Evolutionary conservation across 2,888 invertebrate genomes (phyloP).

Genomic region (Pristionchus mayeri): DNA sequence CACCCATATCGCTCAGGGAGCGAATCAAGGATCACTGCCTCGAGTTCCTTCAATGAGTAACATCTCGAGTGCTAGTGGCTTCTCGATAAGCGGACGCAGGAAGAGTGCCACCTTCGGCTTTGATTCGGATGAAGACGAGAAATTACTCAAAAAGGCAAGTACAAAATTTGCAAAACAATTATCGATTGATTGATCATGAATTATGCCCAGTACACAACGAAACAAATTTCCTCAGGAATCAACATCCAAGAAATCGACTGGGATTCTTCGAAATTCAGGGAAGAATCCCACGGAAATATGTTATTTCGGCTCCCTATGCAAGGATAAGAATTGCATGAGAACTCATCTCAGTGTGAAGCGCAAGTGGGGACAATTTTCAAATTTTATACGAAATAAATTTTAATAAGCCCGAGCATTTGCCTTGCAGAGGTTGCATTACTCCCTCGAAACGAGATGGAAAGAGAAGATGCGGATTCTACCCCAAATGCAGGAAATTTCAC

Average conservation of each 20-base stretch:
- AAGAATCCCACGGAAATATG: not conserved
- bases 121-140: not conserved
- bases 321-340: not conserved
- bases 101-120: not conserved
- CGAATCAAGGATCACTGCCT: not conserved
- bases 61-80: not conserved
- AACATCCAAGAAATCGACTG: no score
- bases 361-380: not conserved
- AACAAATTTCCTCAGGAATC: no score
- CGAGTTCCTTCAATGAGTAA: not conserved
- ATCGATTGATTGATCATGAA: no score
- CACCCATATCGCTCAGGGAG: not conserved
- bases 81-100: not conserved
- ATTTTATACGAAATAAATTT: not conserved
- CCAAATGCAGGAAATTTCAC: not conserved
- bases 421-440: not conserved
- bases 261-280: not conserved
- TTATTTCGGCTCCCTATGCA: not conserved
- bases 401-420: not conserved
- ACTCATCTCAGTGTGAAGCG: not conserved
- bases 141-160: not conserved
- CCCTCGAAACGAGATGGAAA: no score
- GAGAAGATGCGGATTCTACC: not conserved
- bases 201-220: no score
- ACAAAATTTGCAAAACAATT: no score